Conservation (phyloP, 2,797 vertebrate species). For the Cichlasoma orientale region DNA sequence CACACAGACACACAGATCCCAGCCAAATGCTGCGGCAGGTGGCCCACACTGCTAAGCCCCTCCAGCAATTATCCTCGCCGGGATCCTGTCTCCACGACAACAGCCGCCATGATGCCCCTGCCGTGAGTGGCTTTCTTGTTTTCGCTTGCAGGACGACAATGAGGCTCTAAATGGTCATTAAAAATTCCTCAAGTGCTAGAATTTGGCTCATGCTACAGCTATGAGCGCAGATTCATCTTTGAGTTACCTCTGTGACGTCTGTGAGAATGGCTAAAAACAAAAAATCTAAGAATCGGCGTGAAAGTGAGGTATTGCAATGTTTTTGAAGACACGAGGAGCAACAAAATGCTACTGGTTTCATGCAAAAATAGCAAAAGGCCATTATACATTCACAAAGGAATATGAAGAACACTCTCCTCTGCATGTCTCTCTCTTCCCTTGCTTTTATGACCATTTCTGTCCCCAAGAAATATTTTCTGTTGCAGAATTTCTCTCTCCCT, state of each 20-base stretch:
- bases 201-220: neutral
- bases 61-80: slow-evolving; percentile 83
- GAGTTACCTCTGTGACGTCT: neutral
- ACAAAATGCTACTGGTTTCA: neutral
- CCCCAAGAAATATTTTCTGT: slow-evolving; percentile 7
- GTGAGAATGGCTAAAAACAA: neutral
- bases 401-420: neutral
- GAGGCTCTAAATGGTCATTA: slow-evolving; percentile 31
- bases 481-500: neutral
- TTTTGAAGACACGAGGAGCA: neutral
- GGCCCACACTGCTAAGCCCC: slow-evolving; percentile 82
- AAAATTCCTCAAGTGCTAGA: slow-evolving; percentile 24
- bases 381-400: slow-evolving; percentile 1
- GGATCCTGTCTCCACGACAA: slow-evolving; percentile 80
- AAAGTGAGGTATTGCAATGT: neutral
- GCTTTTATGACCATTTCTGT: slow-evolving; percentile 25
- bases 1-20: slow-evolving; percentile 61
- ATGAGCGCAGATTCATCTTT: neutral
- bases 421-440: neutral
- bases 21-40: slow-evolving; percentile 83
- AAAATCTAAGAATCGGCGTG: neutral
- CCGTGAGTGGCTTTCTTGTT: slow-evolving; percentile 63
- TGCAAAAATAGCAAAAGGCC: neutral
- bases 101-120: slow-evolving; percentile 69
- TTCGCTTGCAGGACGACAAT: slow-evolving; percentile 43